phyloP scores from a whole-genome alignment of 2,888 invertebrate species.

The Gari tellinella region DNA sequence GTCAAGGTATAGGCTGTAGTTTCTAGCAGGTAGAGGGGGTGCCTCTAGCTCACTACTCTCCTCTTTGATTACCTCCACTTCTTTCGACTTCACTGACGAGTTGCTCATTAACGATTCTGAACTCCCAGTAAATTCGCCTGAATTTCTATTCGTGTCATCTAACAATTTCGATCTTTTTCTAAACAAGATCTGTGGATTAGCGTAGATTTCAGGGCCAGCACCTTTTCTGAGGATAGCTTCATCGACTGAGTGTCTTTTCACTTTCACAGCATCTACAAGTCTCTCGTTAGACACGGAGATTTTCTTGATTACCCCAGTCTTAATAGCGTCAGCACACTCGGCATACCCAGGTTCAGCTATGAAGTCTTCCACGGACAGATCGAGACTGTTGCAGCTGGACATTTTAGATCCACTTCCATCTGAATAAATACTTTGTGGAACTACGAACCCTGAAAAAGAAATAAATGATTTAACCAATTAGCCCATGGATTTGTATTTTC shows the following conservation, averaged over 20 bases:
- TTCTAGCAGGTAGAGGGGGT: constrained; percentile 69
- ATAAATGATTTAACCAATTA: too few species aligned
- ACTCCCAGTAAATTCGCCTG: constrained; percentile 31
- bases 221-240: constrained; percentile 23
- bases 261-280: constrained; percentile 9
- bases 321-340: constrained; percentile 60
- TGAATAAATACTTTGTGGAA: constrained; percentile 41
- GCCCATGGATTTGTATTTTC: too few species aligned
- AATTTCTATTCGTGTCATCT: constrained; percentile 17
- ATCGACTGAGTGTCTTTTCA: constrained; percentile 6
- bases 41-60: constrained; percentile 40
- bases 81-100: constrained; percentile 7
- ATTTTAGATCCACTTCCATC: constrained; percentile 58
- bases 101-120: constrained; percentile 23
- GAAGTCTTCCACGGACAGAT: constrained; percentile 51
- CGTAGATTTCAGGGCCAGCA: constrained; percentile 65
- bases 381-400: constrained; percentile 56
- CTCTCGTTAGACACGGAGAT: constrained; percentile 53
- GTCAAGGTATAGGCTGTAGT: constrained; percentile 62
- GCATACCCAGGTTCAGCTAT: constrained; percentile 54
- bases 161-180: constrained; percentile 63
- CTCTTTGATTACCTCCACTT: constrained; percentile 11
- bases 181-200: constrained; percentile 71
- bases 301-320: constrained; percentile 53
- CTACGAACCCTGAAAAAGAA: constrained; percentile 29